Conservation (phyloP, 2,113 vertebrate genomes). For the Catagonus wagneri region DNA sequence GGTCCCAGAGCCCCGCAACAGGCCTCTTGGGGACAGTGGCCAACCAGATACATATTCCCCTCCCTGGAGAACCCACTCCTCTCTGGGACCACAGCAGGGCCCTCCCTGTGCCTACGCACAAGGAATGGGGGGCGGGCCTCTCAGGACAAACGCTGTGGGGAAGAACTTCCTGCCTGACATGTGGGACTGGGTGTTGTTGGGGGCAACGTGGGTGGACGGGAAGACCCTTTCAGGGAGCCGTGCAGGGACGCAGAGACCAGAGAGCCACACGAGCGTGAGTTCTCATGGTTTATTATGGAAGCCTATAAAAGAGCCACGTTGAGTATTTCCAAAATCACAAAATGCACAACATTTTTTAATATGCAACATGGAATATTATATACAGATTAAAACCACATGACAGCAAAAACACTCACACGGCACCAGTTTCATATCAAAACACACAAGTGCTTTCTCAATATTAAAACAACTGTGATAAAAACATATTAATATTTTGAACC, state of each 20-base stretch:
- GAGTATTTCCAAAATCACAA: slow-evolving; percentile 91
- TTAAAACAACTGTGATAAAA: slow-evolving; percentile 94
- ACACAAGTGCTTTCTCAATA: slow-evolving; percentile 95
- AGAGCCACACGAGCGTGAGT: slow-evolving; percentile 54
- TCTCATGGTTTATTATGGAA: slow-evolving; percentile 93
- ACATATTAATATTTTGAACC: slow-evolving; percentile 97
- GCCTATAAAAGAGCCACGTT: slow-evolving; percentile 91
- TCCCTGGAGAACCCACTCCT: background rate
- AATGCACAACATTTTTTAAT: slow-evolving; percentile 92
- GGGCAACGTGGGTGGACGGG: rapidly evolving
- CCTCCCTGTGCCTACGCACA: background rate
- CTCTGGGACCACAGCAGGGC: background rate
- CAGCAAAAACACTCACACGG: slow-evolving; percentile 89
- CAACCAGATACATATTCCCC: too few species aligned
- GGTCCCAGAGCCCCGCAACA: background rate
- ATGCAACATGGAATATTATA: slow-evolving; percentile 92
- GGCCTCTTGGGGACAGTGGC: background rate
- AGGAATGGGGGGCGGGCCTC: background rate
- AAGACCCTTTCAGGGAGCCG: background rate
- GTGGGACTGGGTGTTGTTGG: background rate
- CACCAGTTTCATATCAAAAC: slow-evolving; percentile 91
- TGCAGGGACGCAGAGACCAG: slow-evolving; percentile 20
- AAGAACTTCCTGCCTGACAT: background rate
- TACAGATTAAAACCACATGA: slow-evolving; percentile 92
- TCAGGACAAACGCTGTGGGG: background rate